phyloP scores from a whole-genome alignment of 2,797 vertebrate genomes.

The Syndactyla subalaris region DNA sequence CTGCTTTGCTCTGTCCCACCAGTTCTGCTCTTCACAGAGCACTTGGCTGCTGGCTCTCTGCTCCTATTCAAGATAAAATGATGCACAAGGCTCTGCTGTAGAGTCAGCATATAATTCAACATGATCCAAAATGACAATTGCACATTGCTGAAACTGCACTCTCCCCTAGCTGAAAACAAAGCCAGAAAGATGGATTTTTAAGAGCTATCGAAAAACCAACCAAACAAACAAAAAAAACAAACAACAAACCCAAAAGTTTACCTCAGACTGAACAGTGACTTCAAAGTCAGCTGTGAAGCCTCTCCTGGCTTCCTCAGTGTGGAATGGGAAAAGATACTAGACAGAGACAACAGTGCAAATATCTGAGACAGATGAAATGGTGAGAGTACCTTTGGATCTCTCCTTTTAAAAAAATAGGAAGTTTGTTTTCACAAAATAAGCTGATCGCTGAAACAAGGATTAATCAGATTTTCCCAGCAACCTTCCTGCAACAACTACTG shows the following conservation, averaged over 20 bases:
- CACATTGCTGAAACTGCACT: not conserved
- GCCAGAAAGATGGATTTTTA: not conserved
- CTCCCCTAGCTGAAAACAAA: not conserved
- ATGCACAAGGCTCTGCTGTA: not conserved
- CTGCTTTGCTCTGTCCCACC: not conserved
- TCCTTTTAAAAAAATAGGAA: not conserved
- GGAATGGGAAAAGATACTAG: not conserved
- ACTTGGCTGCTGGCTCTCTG: not conserved
- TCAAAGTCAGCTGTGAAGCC: not conserved
- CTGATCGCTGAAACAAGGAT: not conserved
- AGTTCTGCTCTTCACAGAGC: not conserved
- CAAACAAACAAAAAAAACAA: not conserved
- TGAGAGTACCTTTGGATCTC: not conserved
- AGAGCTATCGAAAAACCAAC: not conserved
- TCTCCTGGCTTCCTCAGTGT: not conserved
- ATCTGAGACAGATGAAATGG: not conserved
- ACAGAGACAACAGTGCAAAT: not conserved
- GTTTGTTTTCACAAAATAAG: not conserved
- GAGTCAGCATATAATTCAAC: not conserved
- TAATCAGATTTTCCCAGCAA: not conserved
- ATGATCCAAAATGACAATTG: not conserved
- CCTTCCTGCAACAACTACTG: not conserved
- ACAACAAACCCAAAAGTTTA: not conserved
- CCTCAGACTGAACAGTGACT: not conserved
- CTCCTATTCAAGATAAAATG: not conserved